phyloP scores from a whole-genome alignment of 2,113 vertebrate species.

The Recurvirostra avosetta region DNA sequence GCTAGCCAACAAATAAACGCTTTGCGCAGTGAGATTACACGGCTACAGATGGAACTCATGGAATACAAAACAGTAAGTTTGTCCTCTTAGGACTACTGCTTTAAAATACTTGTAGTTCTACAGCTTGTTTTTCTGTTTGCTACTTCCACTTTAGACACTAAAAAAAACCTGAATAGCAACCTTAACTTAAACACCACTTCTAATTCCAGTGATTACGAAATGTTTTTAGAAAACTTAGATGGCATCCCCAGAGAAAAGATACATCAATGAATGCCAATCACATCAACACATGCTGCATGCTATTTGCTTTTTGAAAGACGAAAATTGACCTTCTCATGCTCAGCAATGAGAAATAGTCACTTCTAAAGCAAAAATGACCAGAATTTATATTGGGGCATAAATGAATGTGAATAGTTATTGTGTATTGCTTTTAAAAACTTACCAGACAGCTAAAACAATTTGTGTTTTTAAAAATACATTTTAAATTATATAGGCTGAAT shows the following conservation, averaged over 20 bases:
- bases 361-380: background rate
- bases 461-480: background rate
- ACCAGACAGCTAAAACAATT: background rate
- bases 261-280: background rate
- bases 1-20: constrained; percentile 96
- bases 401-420: background rate
- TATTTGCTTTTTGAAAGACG: background rate
- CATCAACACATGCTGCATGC: background rate
- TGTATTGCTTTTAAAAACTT: background rate
- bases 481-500: background rate
- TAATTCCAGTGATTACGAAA: background rate
- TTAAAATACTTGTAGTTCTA: background rate
- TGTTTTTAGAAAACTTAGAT: background rate
- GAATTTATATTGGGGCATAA: background rate
- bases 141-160: background rate
- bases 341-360: background rate
- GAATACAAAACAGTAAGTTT: constrained; percentile 93
- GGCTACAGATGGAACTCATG: constrained; percentile 97
- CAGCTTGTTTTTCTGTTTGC: background rate
- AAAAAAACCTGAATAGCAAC: background rate
- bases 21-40: constrained; percentile 90
- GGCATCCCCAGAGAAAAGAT: background rate
- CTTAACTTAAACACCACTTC: background rate
- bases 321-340: background rate
- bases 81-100: background rate